Conservation (phyloP, 1,140 invertebrate species). For the Eurytemora carolleeae region DNA sequence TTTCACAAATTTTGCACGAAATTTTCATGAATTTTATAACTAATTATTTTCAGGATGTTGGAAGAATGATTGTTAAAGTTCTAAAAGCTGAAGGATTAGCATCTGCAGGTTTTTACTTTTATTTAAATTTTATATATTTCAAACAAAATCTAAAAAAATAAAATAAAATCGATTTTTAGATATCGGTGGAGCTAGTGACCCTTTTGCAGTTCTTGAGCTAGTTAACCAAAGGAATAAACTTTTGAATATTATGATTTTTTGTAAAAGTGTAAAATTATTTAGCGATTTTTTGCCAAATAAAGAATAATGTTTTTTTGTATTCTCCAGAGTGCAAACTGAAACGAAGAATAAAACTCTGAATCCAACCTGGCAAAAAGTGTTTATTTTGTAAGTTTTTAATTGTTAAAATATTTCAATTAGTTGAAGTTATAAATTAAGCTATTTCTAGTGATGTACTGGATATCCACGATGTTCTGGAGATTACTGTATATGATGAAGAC, state of each 20-base stretch:
- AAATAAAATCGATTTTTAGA: too few species aligned
- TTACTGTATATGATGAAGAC: constrained; percentile 96
- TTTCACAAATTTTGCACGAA: too few species aligned
- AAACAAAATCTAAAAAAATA: too few species aligned
- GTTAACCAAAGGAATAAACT: too few species aligned
- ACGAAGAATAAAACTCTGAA: constrained; percentile 93
- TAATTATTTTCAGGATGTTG: constrained; percentile 71
- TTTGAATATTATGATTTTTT: too few species aligned
- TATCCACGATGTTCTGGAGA: constrained; percentile 80
- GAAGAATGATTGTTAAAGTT: constrained; percentile 67
- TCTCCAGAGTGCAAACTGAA: constrained; percentile 81
- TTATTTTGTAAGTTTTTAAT: constrained; percentile 65
- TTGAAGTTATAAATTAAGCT: constrained; percentile 18
- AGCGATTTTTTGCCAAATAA: too few species aligned
- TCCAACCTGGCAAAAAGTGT: constrained; percentile 96
- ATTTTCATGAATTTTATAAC: too few species aligned
- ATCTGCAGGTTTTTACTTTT: constrained; percentile 66
- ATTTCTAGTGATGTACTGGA: constrained; percentile 75
- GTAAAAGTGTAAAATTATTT: too few species aligned
- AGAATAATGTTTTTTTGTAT: too few species aligned
- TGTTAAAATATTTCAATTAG: constrained; percentile 6
- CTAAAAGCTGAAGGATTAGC: constrained; percentile 69
- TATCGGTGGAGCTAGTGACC: constrained; percentile 87
- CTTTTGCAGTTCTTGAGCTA: constrained; percentile 89
- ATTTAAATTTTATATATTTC: too few species aligned